Evolutionary conservation across 1,140 invertebrate genomes (phyloP), one percentile per base, ranked within the genome.

Genomic region (Penaeus indicus): DNA sequence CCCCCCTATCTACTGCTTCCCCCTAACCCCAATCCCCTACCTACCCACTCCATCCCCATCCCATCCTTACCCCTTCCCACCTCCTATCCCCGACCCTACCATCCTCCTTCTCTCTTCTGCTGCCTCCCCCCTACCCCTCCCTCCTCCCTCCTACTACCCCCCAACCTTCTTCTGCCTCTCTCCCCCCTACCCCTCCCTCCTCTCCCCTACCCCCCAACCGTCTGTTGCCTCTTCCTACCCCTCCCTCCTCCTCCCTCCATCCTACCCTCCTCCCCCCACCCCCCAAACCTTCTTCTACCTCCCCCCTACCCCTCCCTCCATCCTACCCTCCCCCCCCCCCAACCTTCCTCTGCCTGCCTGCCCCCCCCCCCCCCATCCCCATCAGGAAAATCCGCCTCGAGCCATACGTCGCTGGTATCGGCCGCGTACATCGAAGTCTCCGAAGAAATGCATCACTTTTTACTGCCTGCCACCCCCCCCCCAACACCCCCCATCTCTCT

Each of bases 331-430:
- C 27, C 83, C 25, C 69, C 27, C 27, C n/a, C 27, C 83, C 47
- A n/a, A 21, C 67, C 84, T 22, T 13, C 84, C 61, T 47, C 38
- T n/a, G n/a, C 25, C 42, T 32, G 4, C 13, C 22, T 38, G 63
- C 27, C 4, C n/a, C 47, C 79, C 61, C 60, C 54, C 72, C 67
- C 72, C 62, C 81, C 18, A 22, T 8, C 78, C 25, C 25, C 69
- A 32, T 32, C n/a, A 27, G 25, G 69, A 75, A 88, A 88, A 88
- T 88, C 80, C 75, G 80, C 10, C 10, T 25, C 11, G 8, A 38
- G 86, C 86, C 82, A 84, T 88, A 88, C 86, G 86, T 88, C 81
- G 80, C 60, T 77, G 86, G 80, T 84, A 88, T 88, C 86, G 86
- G 78, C 67, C 11, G 81, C 69, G 72, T 88, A 88, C 81, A 84